phyloP scores from a whole-genome alignment of 2,888 invertebrate species.

The Napeogenes inachia region DNA sequence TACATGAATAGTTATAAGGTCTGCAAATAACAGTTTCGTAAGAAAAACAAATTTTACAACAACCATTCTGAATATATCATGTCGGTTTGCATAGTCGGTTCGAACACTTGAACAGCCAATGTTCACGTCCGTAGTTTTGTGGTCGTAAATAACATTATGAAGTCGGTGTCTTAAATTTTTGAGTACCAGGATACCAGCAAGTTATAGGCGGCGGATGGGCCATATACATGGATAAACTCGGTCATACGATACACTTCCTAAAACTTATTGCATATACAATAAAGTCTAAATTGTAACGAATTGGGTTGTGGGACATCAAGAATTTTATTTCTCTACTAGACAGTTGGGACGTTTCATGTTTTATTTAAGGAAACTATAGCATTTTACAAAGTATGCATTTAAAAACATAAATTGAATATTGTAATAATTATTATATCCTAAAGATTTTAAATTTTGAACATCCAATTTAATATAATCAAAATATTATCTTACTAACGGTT shows the following conservation, averaged over 20 bases:
- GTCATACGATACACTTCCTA: background rate
- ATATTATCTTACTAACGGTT: too few relatives aligned
- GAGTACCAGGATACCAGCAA: constrained; percentile 19
- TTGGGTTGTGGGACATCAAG: constrained; percentile 10
- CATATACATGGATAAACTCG: background rate
- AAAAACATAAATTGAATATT: constrained; percentile 5
- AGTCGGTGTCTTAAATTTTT: constrained; percentile 18
- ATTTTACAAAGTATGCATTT: constrained; percentile 3
- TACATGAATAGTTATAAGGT: background rate
- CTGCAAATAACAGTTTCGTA: too few relatives aligned
- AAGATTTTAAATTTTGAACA: too few relatives aligned
- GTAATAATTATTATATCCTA: too few relatives aligned
- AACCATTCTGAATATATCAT: too few relatives aligned
- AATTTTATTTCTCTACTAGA: constrained; percentile 14
- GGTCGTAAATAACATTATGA: constrained; percentile 15
- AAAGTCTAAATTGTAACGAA: constrained; percentile 10
- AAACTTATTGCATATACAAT: constrained; percentile 2
- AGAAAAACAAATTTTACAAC: too few relatives aligned
- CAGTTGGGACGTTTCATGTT: constrained; percentile 8
- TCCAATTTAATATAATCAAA: too few relatives aligned
- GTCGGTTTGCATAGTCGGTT: background rate
- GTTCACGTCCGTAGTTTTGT: constrained; percentile 9
- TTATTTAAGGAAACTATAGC: constrained; percentile 9
- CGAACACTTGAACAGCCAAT: background rate
- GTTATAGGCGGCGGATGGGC: constrained; percentile 9